Evolutionary conservation across 2,888 invertebrate genomes (phyloP).

Genomic region (Adineta ricciae): DNA sequence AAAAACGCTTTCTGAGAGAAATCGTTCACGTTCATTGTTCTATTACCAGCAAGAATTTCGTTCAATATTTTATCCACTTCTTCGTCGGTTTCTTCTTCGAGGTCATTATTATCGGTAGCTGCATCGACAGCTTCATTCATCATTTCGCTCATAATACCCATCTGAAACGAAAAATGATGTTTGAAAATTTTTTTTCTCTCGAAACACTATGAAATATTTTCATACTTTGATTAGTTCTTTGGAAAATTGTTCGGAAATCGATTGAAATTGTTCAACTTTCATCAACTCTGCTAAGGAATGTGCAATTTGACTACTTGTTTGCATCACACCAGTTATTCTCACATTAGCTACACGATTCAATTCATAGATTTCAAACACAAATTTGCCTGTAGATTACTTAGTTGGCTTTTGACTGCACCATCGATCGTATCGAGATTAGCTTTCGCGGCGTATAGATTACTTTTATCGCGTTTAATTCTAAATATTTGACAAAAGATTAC

Average conservation of each 20-base stretch:
- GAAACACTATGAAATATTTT: neutral
- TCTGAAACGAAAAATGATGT: neutral
- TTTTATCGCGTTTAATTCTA: constrained; percentile 14
- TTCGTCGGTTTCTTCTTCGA: constrained; percentile 16
- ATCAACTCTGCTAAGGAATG: neutral
- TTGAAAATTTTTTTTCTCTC: neutral
- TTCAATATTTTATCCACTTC: neutral
- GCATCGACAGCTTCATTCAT: neutral
- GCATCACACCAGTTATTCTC: neutral
- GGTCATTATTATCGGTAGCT: neutral
- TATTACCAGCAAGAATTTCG: constrained; percentile 16
- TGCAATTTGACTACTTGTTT: neutral
- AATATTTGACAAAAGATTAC: no score
- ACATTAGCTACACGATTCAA: neutral
- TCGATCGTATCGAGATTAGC: neutral
- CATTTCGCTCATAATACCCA: constrained; percentile 17
- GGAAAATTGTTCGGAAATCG: neutral
- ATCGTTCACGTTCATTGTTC: no score
- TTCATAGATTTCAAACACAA: no score
- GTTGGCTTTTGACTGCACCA: neutral
- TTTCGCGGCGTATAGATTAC: neutral
- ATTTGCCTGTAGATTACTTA: neutral
- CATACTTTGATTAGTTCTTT: neutral
- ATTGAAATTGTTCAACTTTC: neutral
- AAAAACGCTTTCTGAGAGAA: no score